Percentiles rank a stretch among this genome's conserved stretches.
Conservation (phyloP, 2,113 vertebrate species). For the Pseudopipra pipra region DNA sequence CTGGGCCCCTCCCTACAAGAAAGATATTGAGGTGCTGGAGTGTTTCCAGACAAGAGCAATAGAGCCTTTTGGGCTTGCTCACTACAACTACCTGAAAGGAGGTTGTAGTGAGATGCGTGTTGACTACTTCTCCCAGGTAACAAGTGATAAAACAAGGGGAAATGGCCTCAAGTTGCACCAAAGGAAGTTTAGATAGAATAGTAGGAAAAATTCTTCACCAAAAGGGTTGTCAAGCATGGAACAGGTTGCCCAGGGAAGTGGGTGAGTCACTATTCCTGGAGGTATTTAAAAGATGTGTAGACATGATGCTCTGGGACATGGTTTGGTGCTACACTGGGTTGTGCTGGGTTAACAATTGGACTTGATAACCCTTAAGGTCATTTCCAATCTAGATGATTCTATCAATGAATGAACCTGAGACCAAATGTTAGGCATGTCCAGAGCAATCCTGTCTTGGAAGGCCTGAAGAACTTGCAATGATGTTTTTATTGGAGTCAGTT, state of each 20-base stretch:
- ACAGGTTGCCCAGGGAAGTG: not conserved
- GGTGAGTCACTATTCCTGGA: not conserved
- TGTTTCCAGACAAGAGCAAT: rapidly evolving
- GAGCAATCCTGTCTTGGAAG: not conserved
- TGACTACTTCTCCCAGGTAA: not conserved
- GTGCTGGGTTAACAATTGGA: not conserved
- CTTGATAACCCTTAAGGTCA: not conserved
- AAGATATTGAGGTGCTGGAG: not conserved
- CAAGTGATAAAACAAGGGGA: not conserved
- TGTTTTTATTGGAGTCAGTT: not conserved
- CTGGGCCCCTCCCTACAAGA: not conserved
- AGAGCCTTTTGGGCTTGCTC: not conserved
- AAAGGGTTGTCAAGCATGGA: not conserved
- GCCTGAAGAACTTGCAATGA: not conserved
- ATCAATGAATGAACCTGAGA: not conserved
- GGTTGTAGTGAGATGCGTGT: not conserved
- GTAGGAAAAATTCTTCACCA: not conserved
- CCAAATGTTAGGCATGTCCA: not conserved
- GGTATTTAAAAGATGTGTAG: not conserved
- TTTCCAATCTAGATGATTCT: not conserved
- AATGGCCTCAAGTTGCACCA: not conserved
- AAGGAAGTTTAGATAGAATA: not conserved
- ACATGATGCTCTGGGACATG: not conserved
- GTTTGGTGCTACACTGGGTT: not conserved
- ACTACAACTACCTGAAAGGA: not conserved